These are phyloP conservation scores for Dissostichus mawsoni DNA, from an alignment of 2,113 vertebrate genomes.

Conservation along the genomic window DNA sequence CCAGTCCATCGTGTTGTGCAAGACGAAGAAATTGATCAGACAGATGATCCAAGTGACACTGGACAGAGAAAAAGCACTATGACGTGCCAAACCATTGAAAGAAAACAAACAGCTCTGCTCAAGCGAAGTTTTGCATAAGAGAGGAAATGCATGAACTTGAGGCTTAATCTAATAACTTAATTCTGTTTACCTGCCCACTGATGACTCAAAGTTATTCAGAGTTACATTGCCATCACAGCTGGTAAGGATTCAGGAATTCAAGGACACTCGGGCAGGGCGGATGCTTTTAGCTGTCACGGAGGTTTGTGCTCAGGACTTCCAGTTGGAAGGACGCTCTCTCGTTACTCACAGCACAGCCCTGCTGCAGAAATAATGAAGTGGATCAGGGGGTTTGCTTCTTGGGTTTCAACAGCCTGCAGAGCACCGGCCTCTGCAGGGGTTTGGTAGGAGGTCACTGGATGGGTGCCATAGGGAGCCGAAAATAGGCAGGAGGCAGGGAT, in stretches of 20 bases:
- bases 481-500: conserved; percentile 69
- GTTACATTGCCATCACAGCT: conserved; percentile 28
- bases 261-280: conserved; percentile 57
- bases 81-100: conserved; percentile 30
- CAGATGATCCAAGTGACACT: not conserved
- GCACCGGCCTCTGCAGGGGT: conserved; percentile 52
- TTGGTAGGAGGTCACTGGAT: conserved; percentile 66
- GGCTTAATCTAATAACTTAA: conserved; percentile 57
- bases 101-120: conserved; percentile 41
- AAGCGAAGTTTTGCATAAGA: conserved; percentile 36
- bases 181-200: conserved; percentile 51
- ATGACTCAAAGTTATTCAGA: conserved; percentile 29
- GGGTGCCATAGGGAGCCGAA: conserved; percentile 72
- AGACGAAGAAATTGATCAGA: conserved; percentile 16
- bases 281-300: conserved; percentile 55
- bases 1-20: not conserved
- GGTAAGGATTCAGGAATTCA: conserved; percentile 55
- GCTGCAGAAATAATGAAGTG: conserved; percentile 58
- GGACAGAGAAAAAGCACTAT: not conserved
- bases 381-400: conserved; percentile 62
- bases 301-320: conserved; percentile 33
- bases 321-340: conserved; percentile 60
- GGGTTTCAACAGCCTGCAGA: conserved; percentile 71
- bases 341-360: conserved; percentile 51
- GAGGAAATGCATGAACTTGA: conserved; percentile 20